A percentile compares a stretch with the other conserved stretches of the same genome.
phyloP scores from a whole-genome alignment of 2,888 invertebrate genomes.

The Eudemis profundana region DNA sequence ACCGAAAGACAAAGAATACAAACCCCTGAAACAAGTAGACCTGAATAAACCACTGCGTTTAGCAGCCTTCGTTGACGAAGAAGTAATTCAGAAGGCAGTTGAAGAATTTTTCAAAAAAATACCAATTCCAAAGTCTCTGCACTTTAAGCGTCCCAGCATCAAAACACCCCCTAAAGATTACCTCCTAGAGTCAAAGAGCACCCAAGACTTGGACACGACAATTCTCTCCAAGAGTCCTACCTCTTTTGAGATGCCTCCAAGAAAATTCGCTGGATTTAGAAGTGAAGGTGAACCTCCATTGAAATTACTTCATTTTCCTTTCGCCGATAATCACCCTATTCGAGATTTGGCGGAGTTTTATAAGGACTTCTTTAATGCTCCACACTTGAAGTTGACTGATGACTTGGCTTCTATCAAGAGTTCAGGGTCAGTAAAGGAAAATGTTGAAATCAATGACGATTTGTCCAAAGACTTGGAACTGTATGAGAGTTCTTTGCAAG shows the following conservation, averaged over 20 bases:
- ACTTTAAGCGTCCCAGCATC: conserved; percentile 74
- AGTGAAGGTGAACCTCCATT: conserved; percentile 87
- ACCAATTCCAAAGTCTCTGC: conserved; percentile 69
- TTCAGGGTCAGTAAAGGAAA: conserved; percentile 58
- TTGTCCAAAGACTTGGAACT: conserved; percentile 89
- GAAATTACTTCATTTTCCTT: conserved; percentile 90
- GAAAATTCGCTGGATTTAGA: conserved; percentile 75
- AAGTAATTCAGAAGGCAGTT: conserved; percentile 64
- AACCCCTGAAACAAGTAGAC: conserved; percentile 78
- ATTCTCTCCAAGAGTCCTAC: conserved; percentile 71
- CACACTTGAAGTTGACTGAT: conserved; percentile 72
- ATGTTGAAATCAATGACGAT: conserved; percentile 72
- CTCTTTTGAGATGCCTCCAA: conserved; percentile 74
- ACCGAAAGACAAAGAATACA: conserved; percentile 63
- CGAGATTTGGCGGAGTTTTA: conserved; percentile 92
- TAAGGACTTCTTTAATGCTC: conserved; percentile 91
- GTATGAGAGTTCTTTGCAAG: conserved; percentile 90
- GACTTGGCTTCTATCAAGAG: conserved; percentile 53
- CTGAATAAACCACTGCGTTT: conserved; percentile 90
- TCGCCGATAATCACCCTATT: conserved; percentile 89
- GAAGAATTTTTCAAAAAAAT: conserved; percentile 72
- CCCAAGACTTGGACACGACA: conserved; percentile 68
- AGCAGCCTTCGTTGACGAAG: conserved; percentile 90
- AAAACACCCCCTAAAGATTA: conserved; percentile 52
- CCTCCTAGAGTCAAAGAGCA: conserved; percentile 65